Base-by-base conservation (phyloP, 2,888 invertebrate species). In the Epinotia nisella region DNA sequence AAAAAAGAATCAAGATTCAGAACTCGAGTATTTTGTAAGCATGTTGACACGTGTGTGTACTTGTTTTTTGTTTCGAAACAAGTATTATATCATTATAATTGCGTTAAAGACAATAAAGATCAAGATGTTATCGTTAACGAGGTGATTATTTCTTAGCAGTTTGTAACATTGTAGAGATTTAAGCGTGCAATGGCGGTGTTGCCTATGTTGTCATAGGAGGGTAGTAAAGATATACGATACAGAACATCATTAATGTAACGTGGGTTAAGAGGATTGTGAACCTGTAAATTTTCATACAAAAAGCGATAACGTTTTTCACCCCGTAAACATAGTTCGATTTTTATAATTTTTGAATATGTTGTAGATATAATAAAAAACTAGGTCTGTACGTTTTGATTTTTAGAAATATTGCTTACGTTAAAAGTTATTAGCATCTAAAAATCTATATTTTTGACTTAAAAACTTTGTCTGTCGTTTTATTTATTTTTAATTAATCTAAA, bases 11-110 rank as follows among this genome's bases (percentile, higher is more conserved):
- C 74, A 73, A 69, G 74, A 69, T 68, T 69, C 51, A 70, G 45
- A 64, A 70, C 56, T 75, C 68, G 53, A 67, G 67, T 78, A 79
- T 80, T 80, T 84, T 80, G 79, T 78, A 84, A 82, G 75, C 81
- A 77, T 81, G 78, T 76, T 80, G 77, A 76, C 78, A 78, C 78
- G 74, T 78, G 77, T 79, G 74, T 78, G 77, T 77, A 78, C 75
- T 62, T 67, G 55, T 67, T 67, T 39, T 61, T 79, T 74, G 67
- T 83, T 82, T 78, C 79, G 78, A 82, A 82, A 83, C 78, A 71
- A 68, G 79, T 77, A 80, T 79, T 77, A 83, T 82, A 80, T 80
- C 65, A 61, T 65, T 56, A 61, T 72, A 24, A 69, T 73, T 73
- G 68, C 62, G 41, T n/a, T 68, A 45, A 72, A 66, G 19, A 39